Percentiles rank a stretch among this genome's conserved stretches.
These are phyloP conservation scores for Crenichthys baileyi DNA, from an alignment of 2,797 vertebrate species.

Conservation along the genomic window DNA sequence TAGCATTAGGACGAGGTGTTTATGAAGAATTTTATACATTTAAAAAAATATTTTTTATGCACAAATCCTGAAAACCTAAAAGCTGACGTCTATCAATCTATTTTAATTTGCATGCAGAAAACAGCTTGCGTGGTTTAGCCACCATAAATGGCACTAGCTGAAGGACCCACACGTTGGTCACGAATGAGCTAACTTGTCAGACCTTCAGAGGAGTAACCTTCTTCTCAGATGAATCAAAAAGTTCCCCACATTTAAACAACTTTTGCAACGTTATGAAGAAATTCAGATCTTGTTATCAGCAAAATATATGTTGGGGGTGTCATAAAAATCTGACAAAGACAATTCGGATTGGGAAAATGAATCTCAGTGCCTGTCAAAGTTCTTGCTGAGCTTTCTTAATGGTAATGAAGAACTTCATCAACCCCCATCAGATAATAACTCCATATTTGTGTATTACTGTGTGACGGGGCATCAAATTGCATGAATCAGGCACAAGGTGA, in stretches of 20 bases:
- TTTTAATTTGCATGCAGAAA: background rate
- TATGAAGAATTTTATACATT: too few species aligned
- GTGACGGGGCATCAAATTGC: background rate
- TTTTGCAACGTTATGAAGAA: background rate
- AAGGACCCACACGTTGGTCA: background rate
- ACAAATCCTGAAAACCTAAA: background rate
- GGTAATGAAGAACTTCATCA: conserved; percentile 42
- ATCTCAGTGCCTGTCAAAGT: conserved; percentile 36
- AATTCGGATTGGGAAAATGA: conserved; percentile 28
- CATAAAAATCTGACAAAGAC: conserved; percentile 29
- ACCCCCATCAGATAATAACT: conserved; percentile 35
- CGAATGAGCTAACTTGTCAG: background rate
- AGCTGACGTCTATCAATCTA: background rate
- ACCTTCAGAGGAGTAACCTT: background rate
- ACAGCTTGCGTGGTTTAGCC: background rate
- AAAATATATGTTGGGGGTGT: background rate
- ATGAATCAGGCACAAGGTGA: background rate
- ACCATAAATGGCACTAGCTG: background rate
- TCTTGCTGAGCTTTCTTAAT: conserved; percentile 24
- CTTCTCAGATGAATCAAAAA: background rate
- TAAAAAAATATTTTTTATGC: too few species aligned
- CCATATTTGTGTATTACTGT: background rate
- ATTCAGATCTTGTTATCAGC: background rate
- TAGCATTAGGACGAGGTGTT: too few species aligned
- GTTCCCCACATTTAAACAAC: background rate